phyloP scores from a whole-genome alignment of 2,888 invertebrate genomes.

The Eupithecia dodoneata region DNA sequence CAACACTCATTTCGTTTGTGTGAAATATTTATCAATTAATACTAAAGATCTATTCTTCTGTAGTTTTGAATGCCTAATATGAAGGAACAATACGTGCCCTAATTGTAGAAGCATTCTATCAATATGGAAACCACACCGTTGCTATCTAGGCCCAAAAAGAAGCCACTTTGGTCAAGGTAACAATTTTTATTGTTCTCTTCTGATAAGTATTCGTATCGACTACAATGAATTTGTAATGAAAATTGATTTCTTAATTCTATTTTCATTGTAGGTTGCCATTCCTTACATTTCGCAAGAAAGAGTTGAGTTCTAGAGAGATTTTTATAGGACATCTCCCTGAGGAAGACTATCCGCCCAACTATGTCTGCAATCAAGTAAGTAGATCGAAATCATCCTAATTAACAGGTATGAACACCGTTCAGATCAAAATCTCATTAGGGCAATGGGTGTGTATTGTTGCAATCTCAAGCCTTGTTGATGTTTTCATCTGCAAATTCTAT shows the following conservation, averaged over 20 bases:
- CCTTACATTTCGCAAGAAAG: constrained; percentile 89
- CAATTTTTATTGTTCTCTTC: constrained; percentile 35
- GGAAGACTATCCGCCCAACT: constrained; percentile 96
- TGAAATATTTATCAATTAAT: background rate
- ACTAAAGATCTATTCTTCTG: background rate
- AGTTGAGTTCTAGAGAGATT: constrained; percentile 90
- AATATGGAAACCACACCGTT: constrained; percentile 79
- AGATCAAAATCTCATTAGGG: constrained; percentile 9
- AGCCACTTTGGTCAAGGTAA: constrained; percentile 80
- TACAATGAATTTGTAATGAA: constrained; percentile 22
- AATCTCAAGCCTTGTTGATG: background rate
- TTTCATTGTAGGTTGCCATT: constrained; percentile 88
- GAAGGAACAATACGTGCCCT: constrained; percentile 25
- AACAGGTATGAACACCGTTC: constrained; percentile 4
- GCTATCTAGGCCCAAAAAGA: constrained; percentile 69
- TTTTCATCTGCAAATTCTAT: background rate
- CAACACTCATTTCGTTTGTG: background rate
- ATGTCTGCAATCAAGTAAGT: constrained; percentile 94
- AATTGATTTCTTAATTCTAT: constrained; percentile 19
- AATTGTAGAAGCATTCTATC: constrained; percentile 38
- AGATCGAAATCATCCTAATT: constrained; percentile 24
- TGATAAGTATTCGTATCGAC: constrained; percentile 44
- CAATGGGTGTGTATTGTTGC: background rate
- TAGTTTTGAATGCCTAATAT: constrained; percentile 24
- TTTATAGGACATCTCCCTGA: constrained; percentile 89